Evolutionary conservation across 2,888 invertebrate genomes (phyloP).

Genomic region (Drosophila kuntzei): DNA sequence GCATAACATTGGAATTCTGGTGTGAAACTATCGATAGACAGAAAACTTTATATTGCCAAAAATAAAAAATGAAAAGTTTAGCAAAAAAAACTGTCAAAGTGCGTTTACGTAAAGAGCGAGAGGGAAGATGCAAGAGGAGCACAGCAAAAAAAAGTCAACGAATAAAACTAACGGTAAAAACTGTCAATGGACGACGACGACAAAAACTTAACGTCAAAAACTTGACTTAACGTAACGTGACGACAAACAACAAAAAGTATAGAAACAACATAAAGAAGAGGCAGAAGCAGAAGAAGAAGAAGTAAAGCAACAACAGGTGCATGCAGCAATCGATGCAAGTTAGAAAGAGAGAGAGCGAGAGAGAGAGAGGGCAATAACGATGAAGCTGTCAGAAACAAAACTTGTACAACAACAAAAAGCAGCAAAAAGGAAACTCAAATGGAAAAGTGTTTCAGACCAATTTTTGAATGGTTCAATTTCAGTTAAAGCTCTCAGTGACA

Average conservation of each 20-base stretch:
- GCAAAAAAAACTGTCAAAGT: conserved; percentile 24
- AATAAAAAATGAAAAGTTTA: conserved; percentile 28
- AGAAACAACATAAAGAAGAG: not conserved
- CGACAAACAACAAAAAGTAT: conserved; percentile 14
- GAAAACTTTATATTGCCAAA: conserved; percentile 23
- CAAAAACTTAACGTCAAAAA: conserved; percentile 68
- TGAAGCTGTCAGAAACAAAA: conserved; percentile 70
- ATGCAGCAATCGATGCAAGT: conserved; percentile 8
- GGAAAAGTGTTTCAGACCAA: conserved; percentile 28
- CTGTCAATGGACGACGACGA: conserved; percentile 66
- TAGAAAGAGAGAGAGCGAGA: not conserved
- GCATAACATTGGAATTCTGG: not conserved
- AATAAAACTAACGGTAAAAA: conserved; percentile 67
- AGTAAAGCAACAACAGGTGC: conserved; percentile 56
- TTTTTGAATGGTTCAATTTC: conserved; percentile 7
- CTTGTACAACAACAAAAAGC: conserved; percentile 14
- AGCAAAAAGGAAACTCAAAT: conserved; percentile 32
- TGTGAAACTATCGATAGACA: not conserved
- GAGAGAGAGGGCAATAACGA: not conserved
- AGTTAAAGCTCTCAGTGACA: not conserved
- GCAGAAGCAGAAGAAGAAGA: not conserved
- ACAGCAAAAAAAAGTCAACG: conserved; percentile 33
- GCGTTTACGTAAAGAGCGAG: too few relatives aligned
- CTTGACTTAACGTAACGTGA: conserved; percentile 54
- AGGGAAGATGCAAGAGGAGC: not conserved